Percentiles rank a stretch among this genome's conserved stretches.
phyloP scores from a whole-genome alignment of 2,888 invertebrate genomes.

The Drosophila atripex region DNA sequence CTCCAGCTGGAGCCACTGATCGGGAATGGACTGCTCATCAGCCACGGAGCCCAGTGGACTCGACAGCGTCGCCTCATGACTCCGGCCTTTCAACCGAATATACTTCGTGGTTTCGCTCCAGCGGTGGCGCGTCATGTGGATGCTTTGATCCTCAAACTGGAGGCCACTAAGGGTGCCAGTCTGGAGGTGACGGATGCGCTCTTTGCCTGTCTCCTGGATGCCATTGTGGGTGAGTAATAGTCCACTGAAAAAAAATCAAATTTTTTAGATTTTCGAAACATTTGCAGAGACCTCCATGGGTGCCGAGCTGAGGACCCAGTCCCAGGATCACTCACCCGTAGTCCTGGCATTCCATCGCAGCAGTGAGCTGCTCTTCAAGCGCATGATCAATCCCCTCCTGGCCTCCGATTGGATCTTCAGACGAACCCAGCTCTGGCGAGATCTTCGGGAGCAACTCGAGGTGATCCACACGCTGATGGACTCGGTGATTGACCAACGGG shows the following conservation, averaged over 20 bases:
- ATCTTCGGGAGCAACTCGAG: constrained; percentile 59
- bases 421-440: constrained; percentile 63
- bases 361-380: constrained; percentile 77
- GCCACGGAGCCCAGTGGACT: constrained; percentile 85
- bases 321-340: constrained; percentile 86
- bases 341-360: constrained; percentile 87
- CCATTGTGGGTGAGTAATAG: constrained; percentile 85
- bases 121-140: constrained; percentile 87
- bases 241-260: background rate
- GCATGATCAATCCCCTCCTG: constrained; percentile 82
- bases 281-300: constrained; percentile 93
- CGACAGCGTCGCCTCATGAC: constrained; percentile 88
- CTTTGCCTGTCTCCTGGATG: constrained; percentile 87
- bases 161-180: constrained; percentile 20
- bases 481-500: constrained; percentile 71
- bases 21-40: constrained; percentile 81
- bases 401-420: constrained; percentile 76
- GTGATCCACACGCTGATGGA: constrained; percentile 77
- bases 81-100: constrained; percentile 91
- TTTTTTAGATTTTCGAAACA: background rate
- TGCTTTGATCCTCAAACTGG: constrained; percentile 84
- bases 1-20: constrained; percentile 76
- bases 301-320: constrained; percentile 84
- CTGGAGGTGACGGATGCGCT: constrained; percentile 85
- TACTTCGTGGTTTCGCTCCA: constrained; percentile 88